A percentile compares a stretch with the other conserved stretches of the same genome.
Evolutionary conservation across 1,140 invertebrate species (phyloP).

Genomic region (Cyclina sinensis): DNA sequence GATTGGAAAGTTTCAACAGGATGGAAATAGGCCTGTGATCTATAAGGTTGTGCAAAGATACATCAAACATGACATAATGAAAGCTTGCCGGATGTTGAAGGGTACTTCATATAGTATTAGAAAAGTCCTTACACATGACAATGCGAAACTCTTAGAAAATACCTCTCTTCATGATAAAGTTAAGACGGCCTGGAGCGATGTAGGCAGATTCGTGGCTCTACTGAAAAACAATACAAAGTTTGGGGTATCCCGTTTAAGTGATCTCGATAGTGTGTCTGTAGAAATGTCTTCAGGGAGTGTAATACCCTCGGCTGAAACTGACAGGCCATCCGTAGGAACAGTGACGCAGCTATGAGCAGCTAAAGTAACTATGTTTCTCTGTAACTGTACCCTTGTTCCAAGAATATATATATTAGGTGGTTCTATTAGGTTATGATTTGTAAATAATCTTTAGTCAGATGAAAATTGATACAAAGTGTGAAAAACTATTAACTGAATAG

Average conservation of each 20-base stretch:
- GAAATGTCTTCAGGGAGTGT: too few relatives aligned
- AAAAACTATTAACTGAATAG: too few relatives aligned
- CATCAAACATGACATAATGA: background rate
- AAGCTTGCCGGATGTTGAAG: background rate
- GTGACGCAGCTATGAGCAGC: too few relatives aligned
- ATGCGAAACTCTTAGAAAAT: constrained; percentile 20
- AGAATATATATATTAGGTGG: too few relatives aligned
- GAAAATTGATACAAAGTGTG: too few relatives aligned
- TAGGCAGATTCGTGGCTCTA: constrained; percentile 22
- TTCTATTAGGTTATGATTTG: too few relatives aligned
- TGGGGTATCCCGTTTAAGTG: background rate
- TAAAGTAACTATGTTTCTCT: too few relatives aligned
- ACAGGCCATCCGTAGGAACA: too few relatives aligned
- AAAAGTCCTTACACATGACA: constrained; percentile 22
- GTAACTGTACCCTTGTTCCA: too few relatives aligned
- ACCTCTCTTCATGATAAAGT: background rate
- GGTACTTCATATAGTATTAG: background rate
- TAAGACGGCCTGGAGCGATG: constrained; percentile 7
- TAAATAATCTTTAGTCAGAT: too few relatives aligned
- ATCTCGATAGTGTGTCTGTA: background rate
- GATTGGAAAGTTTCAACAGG: background rate
- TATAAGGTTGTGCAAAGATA: constrained; percentile 9
- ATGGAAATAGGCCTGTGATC: constrained; percentile 22
- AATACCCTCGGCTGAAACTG: too few relatives aligned
- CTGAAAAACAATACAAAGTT: background rate